Conservation (phyloP, 2,888 invertebrate species). For the Maniola hyperantus region DNA sequence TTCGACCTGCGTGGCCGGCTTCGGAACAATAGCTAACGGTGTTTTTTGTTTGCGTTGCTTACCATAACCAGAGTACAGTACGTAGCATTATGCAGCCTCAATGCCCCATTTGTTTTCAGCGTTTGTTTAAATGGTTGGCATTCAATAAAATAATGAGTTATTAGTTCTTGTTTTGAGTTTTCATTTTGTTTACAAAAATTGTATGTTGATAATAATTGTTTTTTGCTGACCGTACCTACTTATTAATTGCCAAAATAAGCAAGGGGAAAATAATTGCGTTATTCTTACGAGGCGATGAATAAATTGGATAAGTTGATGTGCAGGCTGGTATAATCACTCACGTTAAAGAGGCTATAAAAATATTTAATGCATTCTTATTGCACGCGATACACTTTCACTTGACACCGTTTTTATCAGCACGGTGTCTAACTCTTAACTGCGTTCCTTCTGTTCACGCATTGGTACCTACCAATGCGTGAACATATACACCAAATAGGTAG, state of each 20-base stretch:
- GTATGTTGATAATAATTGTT: neutral
- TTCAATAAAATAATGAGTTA: neutral
- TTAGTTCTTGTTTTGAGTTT: neutral
- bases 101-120: slow-evolving; percentile 21
- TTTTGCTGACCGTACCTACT: neutral
- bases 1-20: slow-evolving; percentile 70
- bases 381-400: slow-evolving; percentile 24
- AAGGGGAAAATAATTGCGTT: neutral
- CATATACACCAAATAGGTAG: too few relatives aligned
- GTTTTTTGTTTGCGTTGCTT: slow-evolving; percentile 64
- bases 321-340: neutral
- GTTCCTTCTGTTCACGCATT: neutral
- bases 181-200: neutral
- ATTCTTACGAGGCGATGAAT: neutral
- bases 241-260: neutral
- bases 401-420: slow-evolving; percentile 1
- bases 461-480: too few relatives aligned
- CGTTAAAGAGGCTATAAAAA: slow-evolving; percentile 1
- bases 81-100: slow-evolving; percentile 13
- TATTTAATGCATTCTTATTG: neutral
- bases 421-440: neutral
- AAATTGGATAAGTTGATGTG: slow-evolving; percentile 7
- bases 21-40: slow-evolving; percentile 78
- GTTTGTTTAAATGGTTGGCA: slow-evolving; percentile 9
- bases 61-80: slow-evolving; percentile 60